Base-by-base conservation (phyloP, 1,140 invertebrate genomes). In the Heliconius melpomene region DNA sequence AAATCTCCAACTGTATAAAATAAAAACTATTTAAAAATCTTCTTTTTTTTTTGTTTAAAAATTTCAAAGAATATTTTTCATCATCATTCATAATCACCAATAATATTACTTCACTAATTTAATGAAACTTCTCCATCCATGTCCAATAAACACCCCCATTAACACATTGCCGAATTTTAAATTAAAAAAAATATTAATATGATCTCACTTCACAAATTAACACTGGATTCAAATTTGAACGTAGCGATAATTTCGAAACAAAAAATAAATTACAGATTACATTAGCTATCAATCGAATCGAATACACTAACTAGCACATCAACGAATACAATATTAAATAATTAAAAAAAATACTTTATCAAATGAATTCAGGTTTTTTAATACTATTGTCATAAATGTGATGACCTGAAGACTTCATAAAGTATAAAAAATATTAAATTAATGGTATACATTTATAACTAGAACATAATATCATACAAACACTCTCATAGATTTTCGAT, bases 361-460 rank as follows among this genome's bases (percentile, higher is more conserved):
- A 81, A 82, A 84, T 74, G 81, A 76, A 80, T 70, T 79, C 72
- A 80, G 71, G 57, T 52, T 52, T 80, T 81, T 80, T 83, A 85
- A 85, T 82, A 83, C 82, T 84, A 81, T 75, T 84, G 80, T 77
- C 70, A 81, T 82, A 78, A 82, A 76, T 86, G 85, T 87, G 85
- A 85, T 82, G 83, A 85, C 57, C 40, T 52, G 71, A 75, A 78
- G 40, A 78, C 54, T 75, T 77, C 74, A 80, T 81, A 85, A 84
- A 85, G 82, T 85, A 46, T 16, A 87, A 88, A 85, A 86, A 78
- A 80, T 66, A 83, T 91, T 88, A 88, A 88, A 89, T 89, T 89
- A 91, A 80, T 90, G 89, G 88, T 93, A 91, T 88, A 91, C 88
- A 90, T 88, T 88, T 85, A 88, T 85, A 88, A 86, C 82, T 86